Base-by-base conservation (phyloP, 2,888 invertebrate genomes). In the Apodemia mormo region DNA sequence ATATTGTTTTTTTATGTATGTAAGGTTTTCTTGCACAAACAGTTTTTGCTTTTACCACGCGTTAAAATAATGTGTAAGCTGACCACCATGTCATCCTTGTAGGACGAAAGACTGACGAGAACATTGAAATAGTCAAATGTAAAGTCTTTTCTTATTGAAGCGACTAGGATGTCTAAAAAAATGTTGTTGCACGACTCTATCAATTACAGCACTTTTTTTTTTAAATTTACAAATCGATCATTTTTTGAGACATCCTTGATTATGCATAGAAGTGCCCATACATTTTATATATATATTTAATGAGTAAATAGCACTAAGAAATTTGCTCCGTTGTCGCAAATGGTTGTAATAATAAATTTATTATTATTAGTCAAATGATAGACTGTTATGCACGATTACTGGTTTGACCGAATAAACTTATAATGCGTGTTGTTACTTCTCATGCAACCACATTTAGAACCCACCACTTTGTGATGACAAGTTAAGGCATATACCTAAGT, bases 281-380 rank as follows among this genome's bases (percentile, higher is more conserved):
- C 77, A 80, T 84, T 82, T 81, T 85, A 83, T 78, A 77, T 76
- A 22, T 22, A 69, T 73, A 61, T 86, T 85, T 86, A 86, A 87
- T 81, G 81, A 84, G 81, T 80, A 78, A 82, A 83, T 88, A 90
- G 87, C 87, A 87, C 86, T 92, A 91, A 87, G 88, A 82, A 84
- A 88, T 89, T 88, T 88, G 87, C 87, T 91, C 89, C 88, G 85
- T 91, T 92, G 84, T 87, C 86, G 88, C 89, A 86, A 90, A 90
- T 84, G 93, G 92, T 93, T 93, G 93, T 93, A 91, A 90, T 90
- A 85, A 85, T 89, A 88, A 89, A 87, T 81, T 78, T 84, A 85
- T 76, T 84, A 85, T 76, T 72, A 86, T 87, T 92, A 90, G 89
- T 85, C 81, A 88, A 89, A 85, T 85, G 84, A 90, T 90, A 92